These are phyloP conservation scores for Elephas maximus DNA, from an alignment of 2,113 vertebrate genomes.

Conservation along the genomic window DNA sequence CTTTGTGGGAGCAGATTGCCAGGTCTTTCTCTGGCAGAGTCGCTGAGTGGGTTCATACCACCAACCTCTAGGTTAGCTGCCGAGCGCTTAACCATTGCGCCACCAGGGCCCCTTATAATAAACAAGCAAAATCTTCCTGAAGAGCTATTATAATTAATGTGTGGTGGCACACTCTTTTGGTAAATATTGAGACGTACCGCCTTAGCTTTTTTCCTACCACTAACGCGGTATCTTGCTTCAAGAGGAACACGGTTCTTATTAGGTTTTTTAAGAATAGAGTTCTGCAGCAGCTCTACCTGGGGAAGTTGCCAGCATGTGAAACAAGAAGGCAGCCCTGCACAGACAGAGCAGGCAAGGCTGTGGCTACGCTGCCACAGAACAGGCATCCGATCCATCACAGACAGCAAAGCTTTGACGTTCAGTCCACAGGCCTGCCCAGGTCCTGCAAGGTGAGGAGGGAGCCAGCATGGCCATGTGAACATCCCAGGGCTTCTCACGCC, in stretches of 20 bases:
- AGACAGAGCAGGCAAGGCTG: background rate
- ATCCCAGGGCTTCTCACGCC: background rate
- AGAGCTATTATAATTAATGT: background rate
- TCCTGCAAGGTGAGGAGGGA: background rate
- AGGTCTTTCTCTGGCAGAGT: no score
- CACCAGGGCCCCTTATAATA: background rate
- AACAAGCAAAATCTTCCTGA: background rate
- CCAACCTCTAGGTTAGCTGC: no score
- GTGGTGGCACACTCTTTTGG: background rate
- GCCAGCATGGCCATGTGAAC: accelerated
- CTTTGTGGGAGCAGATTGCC: no score
- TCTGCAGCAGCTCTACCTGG: background rate
- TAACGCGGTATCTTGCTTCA: background rate
- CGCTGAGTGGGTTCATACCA: no score
- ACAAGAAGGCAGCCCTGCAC: background rate
- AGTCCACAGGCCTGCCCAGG: background rate
- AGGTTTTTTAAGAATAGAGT: background rate
- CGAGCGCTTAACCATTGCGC: no score
- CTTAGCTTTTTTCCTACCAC: background rate
- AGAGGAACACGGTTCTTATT: background rate
- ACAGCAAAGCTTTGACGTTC: accelerated
- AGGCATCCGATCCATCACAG: accelerated
- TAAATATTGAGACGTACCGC: background rate
- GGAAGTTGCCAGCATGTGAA: background rate
- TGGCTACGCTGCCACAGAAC: background rate